Conservation (phyloP, 2,113 vertebrate species). For the Oxygymnocypris stewartii region DNA sequence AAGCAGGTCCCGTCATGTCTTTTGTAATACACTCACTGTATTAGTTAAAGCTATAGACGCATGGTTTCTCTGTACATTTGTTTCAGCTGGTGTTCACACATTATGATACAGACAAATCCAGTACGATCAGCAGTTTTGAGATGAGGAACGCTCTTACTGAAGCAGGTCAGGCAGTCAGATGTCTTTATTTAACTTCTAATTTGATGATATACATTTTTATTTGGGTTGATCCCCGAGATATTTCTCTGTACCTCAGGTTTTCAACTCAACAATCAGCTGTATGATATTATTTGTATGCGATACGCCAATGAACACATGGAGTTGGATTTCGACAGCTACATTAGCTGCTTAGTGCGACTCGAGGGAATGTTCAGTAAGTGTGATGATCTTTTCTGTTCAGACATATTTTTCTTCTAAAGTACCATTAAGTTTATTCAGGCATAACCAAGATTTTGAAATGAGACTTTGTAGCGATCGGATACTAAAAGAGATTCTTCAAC, state of each 20-base stretch:
- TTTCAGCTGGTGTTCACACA: constrained; percentile 87
- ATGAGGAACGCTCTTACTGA: constrained; percentile 93
- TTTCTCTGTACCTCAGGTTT: constrained; percentile 75
- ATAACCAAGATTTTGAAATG: background rate
- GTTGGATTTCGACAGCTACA: constrained; percentile 94
- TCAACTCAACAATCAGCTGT: constrained; percentile 92
- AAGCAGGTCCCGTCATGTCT: background rate
- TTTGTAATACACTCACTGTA: background rate
- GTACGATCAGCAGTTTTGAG: constrained; percentile 93
- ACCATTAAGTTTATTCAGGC: background rate
- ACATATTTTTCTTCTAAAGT: background rate
- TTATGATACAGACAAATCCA: constrained; percentile 81
- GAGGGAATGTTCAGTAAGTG: constrained; percentile 98
- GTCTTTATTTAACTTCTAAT: background rate
- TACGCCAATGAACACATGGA: constrained; percentile 89
- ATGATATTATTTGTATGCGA: constrained; percentile 95
- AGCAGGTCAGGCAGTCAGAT: constrained; percentile 77
- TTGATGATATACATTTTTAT: background rate
- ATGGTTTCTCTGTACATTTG: background rate
- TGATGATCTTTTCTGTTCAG: background rate
- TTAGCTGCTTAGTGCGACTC: constrained; percentile 95
- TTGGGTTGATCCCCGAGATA: background rate
- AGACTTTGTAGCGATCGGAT: background rate
- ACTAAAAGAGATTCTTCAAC: background rate
- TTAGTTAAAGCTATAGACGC: background rate